Conservation (phyloP, 2,888 invertebrate species). For the Cryptocephalus primarius region DNA sequence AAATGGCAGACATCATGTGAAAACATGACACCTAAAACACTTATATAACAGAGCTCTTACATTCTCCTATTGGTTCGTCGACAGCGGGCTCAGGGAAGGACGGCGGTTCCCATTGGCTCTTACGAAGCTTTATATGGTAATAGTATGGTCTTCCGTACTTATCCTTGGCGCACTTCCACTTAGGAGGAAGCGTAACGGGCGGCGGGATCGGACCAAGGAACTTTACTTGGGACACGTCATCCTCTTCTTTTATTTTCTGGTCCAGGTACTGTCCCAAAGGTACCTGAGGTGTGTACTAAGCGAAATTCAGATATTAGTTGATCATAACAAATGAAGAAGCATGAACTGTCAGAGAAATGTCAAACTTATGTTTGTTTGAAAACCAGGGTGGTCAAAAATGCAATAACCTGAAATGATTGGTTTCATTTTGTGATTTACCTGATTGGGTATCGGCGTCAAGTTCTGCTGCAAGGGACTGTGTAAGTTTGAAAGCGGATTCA, state of each 20-base stretch:
- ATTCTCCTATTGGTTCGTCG: conserved; percentile 12
- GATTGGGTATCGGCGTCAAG: neutral
- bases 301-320: too few relatives aligned
- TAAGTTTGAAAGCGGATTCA: neutral
- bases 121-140: conserved; percentile 71
- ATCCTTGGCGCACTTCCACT: conserved; percentile 82
- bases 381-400: neutral
- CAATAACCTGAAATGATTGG: conserved; percentile 6
- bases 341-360: too few relatives aligned
- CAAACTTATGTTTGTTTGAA: too few relatives aligned
- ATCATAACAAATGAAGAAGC: too few relatives aligned
- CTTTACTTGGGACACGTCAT: conserved; percentile 26
- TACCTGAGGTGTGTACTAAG: conserved; percentile 17
- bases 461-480: conserved; percentile 7
- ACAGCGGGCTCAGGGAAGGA: conserved; percentile 11
- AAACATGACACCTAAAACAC: too few relatives aligned
- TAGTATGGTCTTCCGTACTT: conserved; percentile 79
- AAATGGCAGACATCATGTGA: too few relatives aligned
- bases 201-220: conserved; percentile 38
- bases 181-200: conserved; percentile 59
- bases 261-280: conserved; percentile 16
- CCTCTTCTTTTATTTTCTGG: conserved; percentile 7
- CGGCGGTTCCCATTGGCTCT: conserved; percentile 73
- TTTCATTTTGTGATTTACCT: neutral
- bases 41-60: conserved; percentile 11